phyloP scores from a whole-genome alignment of 2,888 invertebrate species.

The Trichopria drosophilae region DNA sequence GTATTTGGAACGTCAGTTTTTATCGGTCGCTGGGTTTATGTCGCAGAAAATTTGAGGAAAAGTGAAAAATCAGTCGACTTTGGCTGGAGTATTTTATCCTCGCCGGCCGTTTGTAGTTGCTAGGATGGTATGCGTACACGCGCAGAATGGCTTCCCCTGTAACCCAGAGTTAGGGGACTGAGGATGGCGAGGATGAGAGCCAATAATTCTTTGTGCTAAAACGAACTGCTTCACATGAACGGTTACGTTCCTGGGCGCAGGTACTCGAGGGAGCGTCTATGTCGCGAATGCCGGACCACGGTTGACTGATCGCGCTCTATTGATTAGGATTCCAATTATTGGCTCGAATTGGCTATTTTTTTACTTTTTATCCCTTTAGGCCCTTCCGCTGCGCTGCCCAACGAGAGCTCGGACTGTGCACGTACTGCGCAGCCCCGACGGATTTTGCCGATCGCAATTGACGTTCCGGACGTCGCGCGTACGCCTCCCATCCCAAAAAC shows the following conservation, averaged over 20 bases:
- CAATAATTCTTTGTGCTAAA: slow-evolving; percentile 49
- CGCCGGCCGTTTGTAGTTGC: too few relatives aligned
- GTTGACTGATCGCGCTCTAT: slow-evolving; percentile 48
- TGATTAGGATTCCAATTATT: slow-evolving; percentile 56
- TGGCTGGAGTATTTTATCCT: too few relatives aligned
- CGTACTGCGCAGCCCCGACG: too few relatives aligned
- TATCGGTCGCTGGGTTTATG: too few relatives aligned
- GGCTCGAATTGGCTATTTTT: slow-evolving; percentile 43
- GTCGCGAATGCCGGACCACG: slow-evolving; percentile 33
- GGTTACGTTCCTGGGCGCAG: slow-evolving; percentile 15
- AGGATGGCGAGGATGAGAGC: slow-evolving; percentile 42
- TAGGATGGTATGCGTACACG: too few relatives aligned
- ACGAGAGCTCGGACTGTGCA: background rate
- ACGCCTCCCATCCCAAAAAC: too few relatives aligned
- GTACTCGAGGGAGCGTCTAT: slow-evolving; percentile 14
- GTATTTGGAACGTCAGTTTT: too few relatives aligned
- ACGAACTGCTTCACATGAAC: slow-evolving; percentile 35
- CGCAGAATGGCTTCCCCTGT: slow-evolving; percentile 24
- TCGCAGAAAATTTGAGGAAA: too few relatives aligned
- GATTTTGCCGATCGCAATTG: too few relatives aligned
- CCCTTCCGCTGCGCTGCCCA: background rate
- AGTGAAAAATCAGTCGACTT: too few relatives aligned
- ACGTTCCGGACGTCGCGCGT: too few relatives aligned
- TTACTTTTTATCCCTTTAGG: slow-evolving; percentile 24
- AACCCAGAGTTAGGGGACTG: too few relatives aligned